Conservation (phyloP, 37 sponge, comb jelly and placozoan genomes). For the Spongilla lacustris region DNA sequence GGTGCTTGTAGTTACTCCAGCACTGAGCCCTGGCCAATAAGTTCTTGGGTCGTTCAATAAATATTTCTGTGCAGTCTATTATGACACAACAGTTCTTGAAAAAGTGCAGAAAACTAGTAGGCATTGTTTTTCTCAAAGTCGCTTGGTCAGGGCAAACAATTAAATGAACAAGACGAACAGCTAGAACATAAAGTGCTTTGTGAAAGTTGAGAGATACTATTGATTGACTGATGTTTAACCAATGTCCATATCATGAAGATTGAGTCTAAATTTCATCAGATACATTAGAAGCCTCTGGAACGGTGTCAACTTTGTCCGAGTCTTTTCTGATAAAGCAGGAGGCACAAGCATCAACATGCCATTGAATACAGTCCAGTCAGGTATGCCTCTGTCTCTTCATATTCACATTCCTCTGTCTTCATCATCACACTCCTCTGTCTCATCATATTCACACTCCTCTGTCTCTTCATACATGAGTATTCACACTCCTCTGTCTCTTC, state of each 20-base stretch:
- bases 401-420: too few relatives aligned
- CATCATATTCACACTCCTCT: too few relatives aligned
- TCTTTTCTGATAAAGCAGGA: background rate
- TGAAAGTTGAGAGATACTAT: constrained; percentile 38
- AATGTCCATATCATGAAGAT: background rate
- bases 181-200: background rate
- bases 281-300: background rate
- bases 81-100: constrained; percentile 24
- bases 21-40: constrained; percentile 56
- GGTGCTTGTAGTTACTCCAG: constrained; percentile 54
- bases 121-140: constrained; percentile 34
- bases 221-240: background rate
- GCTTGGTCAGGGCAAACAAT: constrained; percentile 66
- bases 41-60: constrained; percentile 57
- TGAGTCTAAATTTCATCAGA: background rate
- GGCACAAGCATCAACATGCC: background rate
- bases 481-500: too few relatives aligned
- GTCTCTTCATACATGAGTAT: too few relatives aligned
- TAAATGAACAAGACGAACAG: constrained; percentile 20
- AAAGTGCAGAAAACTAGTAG: constrained; percentile 19
- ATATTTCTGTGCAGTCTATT: constrained; percentile 58
- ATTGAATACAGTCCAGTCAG: background rate
- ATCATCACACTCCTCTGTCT: too few relatives aligned
- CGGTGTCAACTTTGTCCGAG: background rate
- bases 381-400: too few relatives aligned